Evolutionary conservation across 2,113 vertebrate species (phyloP).

Genomic region (Polypterus senegalus): DNA sequence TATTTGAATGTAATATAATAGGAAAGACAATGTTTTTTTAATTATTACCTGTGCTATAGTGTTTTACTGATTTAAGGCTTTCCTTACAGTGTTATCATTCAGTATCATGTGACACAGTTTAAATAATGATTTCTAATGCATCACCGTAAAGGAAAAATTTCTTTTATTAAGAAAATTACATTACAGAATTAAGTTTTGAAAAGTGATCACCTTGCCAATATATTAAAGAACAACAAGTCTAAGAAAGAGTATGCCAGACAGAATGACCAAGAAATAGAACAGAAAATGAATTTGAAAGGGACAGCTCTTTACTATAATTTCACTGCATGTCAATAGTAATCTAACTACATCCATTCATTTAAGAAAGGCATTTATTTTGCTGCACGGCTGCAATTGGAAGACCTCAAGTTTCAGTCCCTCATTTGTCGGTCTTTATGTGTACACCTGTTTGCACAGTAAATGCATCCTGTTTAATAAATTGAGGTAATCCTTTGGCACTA

Average conservation of each 20-base stretch:
- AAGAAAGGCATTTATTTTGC: conserved; percentile 67
- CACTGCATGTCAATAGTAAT: conserved; percentile 53
- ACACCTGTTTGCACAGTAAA: conserved; percentile 95
- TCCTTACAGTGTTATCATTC: too few relatives aligned
- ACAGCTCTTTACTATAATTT: conserved; percentile 61
- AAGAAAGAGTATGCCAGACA: too few relatives aligned
- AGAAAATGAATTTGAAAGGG: conserved; percentile 45
- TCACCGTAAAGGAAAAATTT: too few relatives aligned
- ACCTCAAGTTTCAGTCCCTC: conserved; percentile 72
- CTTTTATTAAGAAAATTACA: neutral
- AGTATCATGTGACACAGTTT: too few relatives aligned
- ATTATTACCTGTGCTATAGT: too few relatives aligned
- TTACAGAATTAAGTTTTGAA: conserved; percentile 11
- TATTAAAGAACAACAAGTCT: conserved; percentile 30
- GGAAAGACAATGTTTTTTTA: too few relatives aligned
- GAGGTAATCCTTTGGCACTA: conserved; percentile 85
- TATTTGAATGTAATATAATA: too few relatives aligned
- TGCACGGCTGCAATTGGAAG: conserved; percentile 56
- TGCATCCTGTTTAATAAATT: conserved; percentile 83
- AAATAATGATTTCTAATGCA: too few relatives aligned
- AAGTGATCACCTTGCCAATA: conserved; percentile 35
- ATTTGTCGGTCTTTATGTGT: conserved; percentile 72
- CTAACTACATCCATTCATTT: conserved; percentile 58
- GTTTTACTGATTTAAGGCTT: too few relatives aligned
- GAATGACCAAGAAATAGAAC: conserved; percentile 18